Evolutionary conservation across 2,113 vertebrate species (phyloP).

Genomic region (Oncorhynchus clarkii): DNA sequence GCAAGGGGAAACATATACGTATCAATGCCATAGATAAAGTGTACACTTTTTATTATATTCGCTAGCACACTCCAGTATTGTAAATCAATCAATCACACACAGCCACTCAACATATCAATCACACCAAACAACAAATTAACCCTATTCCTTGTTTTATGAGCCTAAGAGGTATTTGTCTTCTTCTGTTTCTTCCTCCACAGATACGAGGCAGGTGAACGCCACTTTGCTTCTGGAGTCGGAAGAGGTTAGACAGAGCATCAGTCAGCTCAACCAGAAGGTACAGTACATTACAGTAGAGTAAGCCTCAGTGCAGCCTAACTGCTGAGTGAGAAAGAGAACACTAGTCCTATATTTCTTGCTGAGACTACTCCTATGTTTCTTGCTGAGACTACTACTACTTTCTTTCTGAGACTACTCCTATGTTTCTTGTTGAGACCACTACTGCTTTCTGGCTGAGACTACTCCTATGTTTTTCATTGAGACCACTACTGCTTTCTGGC

Average conservation of each 20-base stretch:
- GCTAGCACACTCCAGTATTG: too few species aligned
- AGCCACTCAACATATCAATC: too few species aligned
- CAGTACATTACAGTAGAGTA: background rate
- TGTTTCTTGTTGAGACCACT: background rate
- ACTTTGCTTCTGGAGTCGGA: conserved; percentile 74
- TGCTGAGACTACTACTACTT: too few species aligned
- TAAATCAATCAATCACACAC: too few species aligned
- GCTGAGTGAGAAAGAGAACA: background rate
- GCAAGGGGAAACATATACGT: too few species aligned
- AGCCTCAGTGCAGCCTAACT: background rate
- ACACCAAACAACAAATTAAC: too few species aligned
- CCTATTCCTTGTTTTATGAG: background rate
- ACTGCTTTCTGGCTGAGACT: background rate
- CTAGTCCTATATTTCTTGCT: background rate
- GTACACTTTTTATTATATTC: too few species aligned
- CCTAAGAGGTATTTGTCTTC: background rate
- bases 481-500: too few species aligned
- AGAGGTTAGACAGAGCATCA: conserved; percentile 83
- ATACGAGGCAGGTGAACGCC: conserved; percentile 49
- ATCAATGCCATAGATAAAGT: too few species aligned
- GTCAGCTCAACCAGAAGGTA: conserved; percentile 86
- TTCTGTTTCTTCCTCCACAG: conserved; percentile 23
- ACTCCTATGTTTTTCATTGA: background rate
- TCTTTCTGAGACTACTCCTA: background rate
- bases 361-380: background rate